Conservation (phyloP, 2,797 vertebrate species). For the Gallinago nigripennis region DNA sequence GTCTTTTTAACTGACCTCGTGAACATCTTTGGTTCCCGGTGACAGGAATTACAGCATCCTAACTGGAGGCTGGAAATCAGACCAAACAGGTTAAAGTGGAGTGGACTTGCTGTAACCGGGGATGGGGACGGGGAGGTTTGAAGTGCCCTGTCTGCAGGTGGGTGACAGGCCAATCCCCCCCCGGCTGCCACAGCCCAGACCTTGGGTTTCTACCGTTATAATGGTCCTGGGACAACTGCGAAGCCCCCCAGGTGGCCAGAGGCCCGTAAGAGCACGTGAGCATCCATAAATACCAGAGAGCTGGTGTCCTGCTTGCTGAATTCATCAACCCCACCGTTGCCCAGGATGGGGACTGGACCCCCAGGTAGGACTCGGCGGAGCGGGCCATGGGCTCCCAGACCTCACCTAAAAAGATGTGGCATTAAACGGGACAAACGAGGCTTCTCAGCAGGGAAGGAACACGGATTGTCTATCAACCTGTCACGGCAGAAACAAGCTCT, state of each 20-base stretch:
- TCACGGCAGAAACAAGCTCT: background rate
- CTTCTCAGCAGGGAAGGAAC: background rate
- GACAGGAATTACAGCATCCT: background rate
- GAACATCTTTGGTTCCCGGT: background rate
- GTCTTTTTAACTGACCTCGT: background rate
- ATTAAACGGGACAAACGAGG: slow-evolving; percentile 33
- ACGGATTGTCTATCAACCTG: slow-evolving; percentile 24
- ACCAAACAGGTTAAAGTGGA: background rate
- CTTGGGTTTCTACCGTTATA: background rate
- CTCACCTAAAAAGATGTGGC: background rate
- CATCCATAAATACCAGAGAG: background rate
- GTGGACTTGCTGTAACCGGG: background rate
- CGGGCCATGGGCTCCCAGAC: background rate
- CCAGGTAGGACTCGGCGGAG: background rate
- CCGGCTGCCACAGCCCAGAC: background rate
- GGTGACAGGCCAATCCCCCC: background rate
- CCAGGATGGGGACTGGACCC: fast-evolving
- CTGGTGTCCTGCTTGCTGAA: background rate
- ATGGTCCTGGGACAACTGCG: background rate
- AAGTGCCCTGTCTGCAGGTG: background rate
- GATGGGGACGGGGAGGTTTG: fast-evolving
- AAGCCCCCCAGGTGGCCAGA: background rate
- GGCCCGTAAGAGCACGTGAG: background rate
- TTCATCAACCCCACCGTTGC: background rate
- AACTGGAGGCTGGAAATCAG: background rate